phyloP scores from a whole-genome alignment of 92 coral and sea anemone species.

The Scolanthus callimorphus region DNA sequence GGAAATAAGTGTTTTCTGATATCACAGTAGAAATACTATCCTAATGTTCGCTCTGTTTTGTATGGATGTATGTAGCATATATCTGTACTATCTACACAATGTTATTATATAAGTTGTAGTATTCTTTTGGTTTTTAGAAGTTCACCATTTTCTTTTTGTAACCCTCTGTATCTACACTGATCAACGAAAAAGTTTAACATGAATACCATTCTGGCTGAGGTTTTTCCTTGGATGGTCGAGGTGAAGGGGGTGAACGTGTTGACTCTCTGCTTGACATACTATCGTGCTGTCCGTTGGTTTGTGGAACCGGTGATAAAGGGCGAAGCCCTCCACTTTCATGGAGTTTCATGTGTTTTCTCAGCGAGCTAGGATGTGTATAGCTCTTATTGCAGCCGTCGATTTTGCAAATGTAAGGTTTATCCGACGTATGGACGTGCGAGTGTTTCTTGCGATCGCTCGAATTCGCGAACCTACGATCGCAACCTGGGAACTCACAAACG shows the following conservation, averaged over 20 bases:
- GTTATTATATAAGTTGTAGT: no score
- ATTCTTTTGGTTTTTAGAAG: no score
- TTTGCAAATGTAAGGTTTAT: conserved; percentile 96
- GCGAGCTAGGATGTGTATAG: conserved; percentile 98
- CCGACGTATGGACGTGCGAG: conserved; percentile 98
- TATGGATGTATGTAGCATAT: no score
- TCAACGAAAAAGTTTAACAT: conserved; percentile 14
- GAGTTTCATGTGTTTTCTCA: conserved; percentile 98
- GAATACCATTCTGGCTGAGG: conserved; percentile 76
- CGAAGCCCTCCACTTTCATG: conserved; percentile 87
- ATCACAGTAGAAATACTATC: no score
- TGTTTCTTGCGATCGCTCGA: conserved; percentile 98
- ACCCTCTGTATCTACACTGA: no score
- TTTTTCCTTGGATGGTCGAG: conserved; percentile 50
- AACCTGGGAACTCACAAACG: conserved; percentile 92
- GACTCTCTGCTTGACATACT: conserved; percentile 53
- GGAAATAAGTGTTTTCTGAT: no score
- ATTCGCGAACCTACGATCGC: conserved; percentile 99
- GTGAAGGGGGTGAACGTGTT: conserved; percentile 61
- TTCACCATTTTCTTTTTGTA: no score
- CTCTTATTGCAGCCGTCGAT: conserved; percentile 98
- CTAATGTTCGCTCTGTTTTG: no score
- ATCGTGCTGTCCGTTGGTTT: conserved; percentile 75
- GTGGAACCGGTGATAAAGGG: conserved; percentile 70
- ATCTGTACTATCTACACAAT: no score